Percentiles rank a stretch among this genome's conserved stretches.
phyloP scores from a whole-genome alignment of 2,113 vertebrate species.

The Atractosteus spatula region DNA sequence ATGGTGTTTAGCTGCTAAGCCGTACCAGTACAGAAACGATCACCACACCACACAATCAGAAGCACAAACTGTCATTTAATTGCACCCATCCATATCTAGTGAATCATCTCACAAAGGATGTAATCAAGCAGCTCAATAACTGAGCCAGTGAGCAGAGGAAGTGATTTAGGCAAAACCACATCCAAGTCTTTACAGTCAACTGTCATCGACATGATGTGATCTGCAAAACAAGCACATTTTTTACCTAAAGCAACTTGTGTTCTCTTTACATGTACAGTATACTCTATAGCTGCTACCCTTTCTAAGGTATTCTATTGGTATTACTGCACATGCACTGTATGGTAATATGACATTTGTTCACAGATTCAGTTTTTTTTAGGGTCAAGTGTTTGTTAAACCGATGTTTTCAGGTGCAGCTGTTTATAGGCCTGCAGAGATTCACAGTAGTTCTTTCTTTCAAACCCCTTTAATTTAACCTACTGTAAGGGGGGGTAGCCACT shows the following conservation, averaged over 20 bases:
- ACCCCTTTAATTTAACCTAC: too few species aligned
- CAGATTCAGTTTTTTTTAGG: too few species aligned
- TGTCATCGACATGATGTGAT: neutral
- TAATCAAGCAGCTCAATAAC: neutral
- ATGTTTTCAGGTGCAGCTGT: too few species aligned
- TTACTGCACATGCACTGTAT: too few species aligned
- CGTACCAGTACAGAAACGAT: neutral
- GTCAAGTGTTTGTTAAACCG: too few species aligned
- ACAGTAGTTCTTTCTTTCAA: too few species aligned
- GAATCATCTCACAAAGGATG: neutral
- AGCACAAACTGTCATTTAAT: slow-evolving; percentile 3
- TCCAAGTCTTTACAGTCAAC: neutral
- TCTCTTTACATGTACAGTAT: too few species aligned
- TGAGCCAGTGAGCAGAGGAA: neutral
- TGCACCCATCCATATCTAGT: neutral
- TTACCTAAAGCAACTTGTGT: too few species aligned
- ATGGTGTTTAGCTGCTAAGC: neutral
- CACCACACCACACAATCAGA: neutral
- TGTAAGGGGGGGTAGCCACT: too few species aligned
- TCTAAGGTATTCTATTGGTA: too few species aligned
- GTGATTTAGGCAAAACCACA: neutral
- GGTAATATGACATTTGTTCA: too few species aligned
- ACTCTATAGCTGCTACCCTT: neutral
- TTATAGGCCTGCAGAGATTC: too few species aligned
- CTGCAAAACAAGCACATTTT: neutral